A percentile compares a stretch with the other conserved stretches of the same genome.
phyloP scores from a whole-genome alignment of 2,113 vertebrate species.

The Sterrhoptilus dennistouni region DNA sequence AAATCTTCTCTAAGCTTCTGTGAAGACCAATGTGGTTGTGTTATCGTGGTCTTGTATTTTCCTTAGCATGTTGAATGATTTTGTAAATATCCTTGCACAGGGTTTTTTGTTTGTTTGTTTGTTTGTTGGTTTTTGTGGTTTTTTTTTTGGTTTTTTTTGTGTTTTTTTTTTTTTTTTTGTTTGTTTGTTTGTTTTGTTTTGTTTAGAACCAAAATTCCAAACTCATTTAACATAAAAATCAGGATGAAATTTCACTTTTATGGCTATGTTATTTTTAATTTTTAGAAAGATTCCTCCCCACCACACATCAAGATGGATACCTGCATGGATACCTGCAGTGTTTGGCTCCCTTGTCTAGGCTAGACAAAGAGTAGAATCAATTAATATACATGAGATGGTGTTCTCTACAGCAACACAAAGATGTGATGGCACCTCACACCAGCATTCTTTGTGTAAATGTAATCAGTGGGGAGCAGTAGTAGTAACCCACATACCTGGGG shows the following conservation, averaged over 20 bases:
- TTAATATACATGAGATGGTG: neutral
- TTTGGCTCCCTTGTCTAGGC: neutral
- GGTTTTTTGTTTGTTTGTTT: too few relatives aligned
- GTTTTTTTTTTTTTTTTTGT: too few relatives aligned
- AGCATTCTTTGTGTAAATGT: neutral
- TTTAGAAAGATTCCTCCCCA: neutral
- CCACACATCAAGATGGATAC: neutral
- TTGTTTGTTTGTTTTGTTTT: too few relatives aligned
- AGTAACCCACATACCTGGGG: neutral
- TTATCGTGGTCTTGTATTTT: neutral
- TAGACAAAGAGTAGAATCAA: neutral
- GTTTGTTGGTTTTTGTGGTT: too few relatives aligned
- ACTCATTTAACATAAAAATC: neutral
- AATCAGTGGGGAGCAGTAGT: neutral
- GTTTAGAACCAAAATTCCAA: neutral
- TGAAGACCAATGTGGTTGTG: neutral
- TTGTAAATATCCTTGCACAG: neutral
- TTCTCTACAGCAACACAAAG: neutral
- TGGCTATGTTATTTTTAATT: neutral
- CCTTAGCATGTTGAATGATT: neutral
- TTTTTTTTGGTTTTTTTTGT: too few relatives aligned
- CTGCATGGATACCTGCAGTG: fast-evolving
- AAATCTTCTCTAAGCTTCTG: neutral
- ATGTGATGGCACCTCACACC: fast-evolving
- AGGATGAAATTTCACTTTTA: neutral